Conservation (phyloP, 2,113 vertebrate species). For the Monopterus albus region DNA sequence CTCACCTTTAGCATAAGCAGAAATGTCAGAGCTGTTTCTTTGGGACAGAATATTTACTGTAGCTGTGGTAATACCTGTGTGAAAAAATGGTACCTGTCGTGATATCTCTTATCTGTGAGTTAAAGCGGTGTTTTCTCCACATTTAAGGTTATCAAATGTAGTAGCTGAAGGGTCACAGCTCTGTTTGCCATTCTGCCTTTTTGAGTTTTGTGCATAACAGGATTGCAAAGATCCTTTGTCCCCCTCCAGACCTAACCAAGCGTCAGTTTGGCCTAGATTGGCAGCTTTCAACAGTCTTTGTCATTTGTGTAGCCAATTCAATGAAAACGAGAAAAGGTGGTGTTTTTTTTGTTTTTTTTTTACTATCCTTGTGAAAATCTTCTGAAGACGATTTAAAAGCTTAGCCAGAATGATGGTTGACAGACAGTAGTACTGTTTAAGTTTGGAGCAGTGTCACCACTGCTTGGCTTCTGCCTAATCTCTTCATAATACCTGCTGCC, state of each 20-base stretch:
- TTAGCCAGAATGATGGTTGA: no score
- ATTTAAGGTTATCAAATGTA: background rate
- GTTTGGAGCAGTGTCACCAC: no score
- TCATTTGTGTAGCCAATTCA: background rate
- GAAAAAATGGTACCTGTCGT: background rate
- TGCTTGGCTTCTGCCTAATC: background rate
- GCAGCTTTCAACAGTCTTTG: background rate
- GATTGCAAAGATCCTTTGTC: background rate
- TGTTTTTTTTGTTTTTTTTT: no score
- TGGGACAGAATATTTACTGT: conserved; percentile 26
- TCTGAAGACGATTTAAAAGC: no score
- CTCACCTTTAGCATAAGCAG: conserved; percentile 41
- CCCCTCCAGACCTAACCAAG: background rate
- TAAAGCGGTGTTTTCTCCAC: background rate
- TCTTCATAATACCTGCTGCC: background rate
- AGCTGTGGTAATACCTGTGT: background rate
- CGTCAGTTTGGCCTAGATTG: background rate
- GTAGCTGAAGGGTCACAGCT: background rate
- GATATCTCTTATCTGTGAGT: conserved; percentile 2
- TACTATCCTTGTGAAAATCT: no score
- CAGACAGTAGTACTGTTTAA: no score
- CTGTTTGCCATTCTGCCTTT: background rate
- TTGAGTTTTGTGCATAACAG: background rate
- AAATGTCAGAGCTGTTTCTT: conserved; percentile 43
- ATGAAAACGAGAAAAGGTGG: background rate